Conservation (phyloP, 2,888 invertebrate species). For the Xestia ashworthii region DNA sequence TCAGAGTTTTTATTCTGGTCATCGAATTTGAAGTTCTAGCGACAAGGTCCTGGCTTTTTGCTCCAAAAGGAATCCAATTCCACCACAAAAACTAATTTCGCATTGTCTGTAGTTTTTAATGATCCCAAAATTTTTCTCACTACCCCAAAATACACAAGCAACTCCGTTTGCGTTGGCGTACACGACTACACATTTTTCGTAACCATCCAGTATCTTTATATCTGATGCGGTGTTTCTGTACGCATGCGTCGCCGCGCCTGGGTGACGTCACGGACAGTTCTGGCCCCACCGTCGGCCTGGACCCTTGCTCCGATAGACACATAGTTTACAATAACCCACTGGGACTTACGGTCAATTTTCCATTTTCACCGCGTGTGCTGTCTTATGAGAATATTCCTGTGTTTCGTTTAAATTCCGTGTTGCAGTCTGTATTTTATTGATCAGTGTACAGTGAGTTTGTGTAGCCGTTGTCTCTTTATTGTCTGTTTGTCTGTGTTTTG, state of each 20-base stretch:
- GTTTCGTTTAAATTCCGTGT: constrained; percentile 31
- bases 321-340: constrained; percentile 44
- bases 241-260: constrained; percentile 87
- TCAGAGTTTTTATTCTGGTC: no score
- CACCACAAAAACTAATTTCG: not conserved
- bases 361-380: constrained; percentile 22
- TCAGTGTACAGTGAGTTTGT: constrained; percentile 46
- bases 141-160: not conserved
- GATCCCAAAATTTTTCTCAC: not conserved
- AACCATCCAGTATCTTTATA: constrained; percentile 73
- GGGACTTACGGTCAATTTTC: constrained; percentile 4
- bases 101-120: not conserved
- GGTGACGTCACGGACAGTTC: constrained; percentile 85
- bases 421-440: constrained; percentile 25
- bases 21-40: not conserved
- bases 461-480: not conserved
- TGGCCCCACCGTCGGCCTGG: constrained; percentile 75
- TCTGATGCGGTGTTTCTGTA: constrained; percentile 66
- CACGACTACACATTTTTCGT: not conserved
- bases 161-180: not conserved
- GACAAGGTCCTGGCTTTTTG: not conserved
- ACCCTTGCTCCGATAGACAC: constrained; percentile 68
- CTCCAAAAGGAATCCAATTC: not conserved
- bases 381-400: constrained; percentile 41
- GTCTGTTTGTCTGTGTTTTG: constrained; percentile 53